Conservation (phyloP, 2,888 invertebrate genomes). For the Gari tellinella region DNA sequence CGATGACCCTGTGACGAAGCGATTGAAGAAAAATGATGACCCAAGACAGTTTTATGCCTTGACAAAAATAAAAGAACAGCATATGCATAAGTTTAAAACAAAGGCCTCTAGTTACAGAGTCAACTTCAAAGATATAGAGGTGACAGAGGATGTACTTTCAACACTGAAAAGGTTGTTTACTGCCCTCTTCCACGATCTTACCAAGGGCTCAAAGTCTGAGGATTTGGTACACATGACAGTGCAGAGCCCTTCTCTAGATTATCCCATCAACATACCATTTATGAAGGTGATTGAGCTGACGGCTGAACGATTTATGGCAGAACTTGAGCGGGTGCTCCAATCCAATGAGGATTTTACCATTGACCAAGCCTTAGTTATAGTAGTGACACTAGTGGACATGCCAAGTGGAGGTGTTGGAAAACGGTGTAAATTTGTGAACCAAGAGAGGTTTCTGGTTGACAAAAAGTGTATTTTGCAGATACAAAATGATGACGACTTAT, state of each 20-base stretch:
- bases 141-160: neutral
- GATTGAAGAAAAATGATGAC: constrained; percentile 6
- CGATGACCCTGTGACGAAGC: neutral
- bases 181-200: constrained; percentile 23
- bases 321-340: constrained; percentile 21
- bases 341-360: neutral
- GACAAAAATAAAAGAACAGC: constrained; percentile 4
- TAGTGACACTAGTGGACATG: neutral
- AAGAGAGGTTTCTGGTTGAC: no score
- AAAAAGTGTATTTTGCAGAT: no score
- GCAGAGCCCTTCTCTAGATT: constrained; percentile 35
- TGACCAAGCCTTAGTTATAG: no score
- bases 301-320: constrained; percentile 27
- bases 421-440: no score
- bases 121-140: constrained; percentile 2
- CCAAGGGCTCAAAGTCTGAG: constrained; percentile 20
- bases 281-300: constrained; percentile 6
- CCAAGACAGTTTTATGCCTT: neutral
- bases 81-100: constrained; percentile 12
- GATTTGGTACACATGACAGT: constrained; percentile 29
- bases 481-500: no score
- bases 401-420: no score
- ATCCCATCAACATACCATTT: neutral
- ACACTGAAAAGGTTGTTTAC: constrained; percentile 13
- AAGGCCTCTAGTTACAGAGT: constrained; percentile 8